Evolutionary conservation across 23 tunicate species (phyloP), one percentile per base, ranked within the genome.

Genomic region (Styela clava): DNA sequence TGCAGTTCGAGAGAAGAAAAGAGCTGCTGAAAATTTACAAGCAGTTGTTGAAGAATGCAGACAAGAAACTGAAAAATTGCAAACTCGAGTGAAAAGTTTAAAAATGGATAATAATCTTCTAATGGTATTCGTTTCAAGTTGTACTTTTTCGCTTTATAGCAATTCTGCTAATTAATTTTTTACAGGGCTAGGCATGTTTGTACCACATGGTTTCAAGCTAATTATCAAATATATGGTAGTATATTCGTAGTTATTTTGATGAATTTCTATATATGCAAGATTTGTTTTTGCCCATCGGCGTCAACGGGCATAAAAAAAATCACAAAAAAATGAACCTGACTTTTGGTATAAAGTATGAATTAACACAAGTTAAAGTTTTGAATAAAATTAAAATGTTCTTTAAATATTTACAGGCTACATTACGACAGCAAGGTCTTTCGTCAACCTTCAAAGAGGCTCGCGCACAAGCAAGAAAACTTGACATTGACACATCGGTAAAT

Each of bases 401-500:
- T 44, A 7, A 5, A 7, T 5, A 44, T 44, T 31, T 87, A 1
- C 85, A 88, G 94, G 82, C 97, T 9, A 91, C 97, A 3, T 62
- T 91, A 20, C 79, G 97, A 2, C 97, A 91, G 34, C 91, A 91
- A 82, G 97, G 97, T 29, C 69, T 91, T 26, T n/a, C 82, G 28
- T 74, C 83, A 16, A 74, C 83, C 23, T 77, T 73, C 69, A 91
- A 82, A 44, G 83, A 89, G 24, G 88, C 89, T 16, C 63, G 90
- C 24, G 82, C 68, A 1, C 51, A 63, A 35, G 85, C 97, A 27
- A 71, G 34, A 71, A 27, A 5, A 27, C 7, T 18, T 24, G 30
- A 65, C n/a, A n/a, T n/a, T n/a, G n/a, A n/a, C n/a, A n/a, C n/a
- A n/a, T n/a, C n/a, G n/a, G n/a, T n/a, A n/a, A n/a, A n/a, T n/a